These are phyloP conservation scores for Nomada flava DNA, from an alignment of 2,888 invertebrate species.

Conservation along the genomic window DNA sequence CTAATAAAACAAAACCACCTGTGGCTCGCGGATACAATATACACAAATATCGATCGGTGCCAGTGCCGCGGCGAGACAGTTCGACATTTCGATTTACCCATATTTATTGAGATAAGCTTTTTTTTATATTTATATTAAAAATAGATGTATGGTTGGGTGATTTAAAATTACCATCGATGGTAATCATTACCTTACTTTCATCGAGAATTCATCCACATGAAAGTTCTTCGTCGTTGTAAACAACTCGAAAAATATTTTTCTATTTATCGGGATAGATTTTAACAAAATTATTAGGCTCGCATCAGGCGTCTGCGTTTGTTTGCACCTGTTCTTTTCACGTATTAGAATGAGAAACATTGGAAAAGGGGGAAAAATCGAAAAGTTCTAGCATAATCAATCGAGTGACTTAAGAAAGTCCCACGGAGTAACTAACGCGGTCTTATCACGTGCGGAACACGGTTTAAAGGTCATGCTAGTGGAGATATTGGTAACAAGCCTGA, in stretches of 20 bases:
- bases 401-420: constrained; percentile 61
- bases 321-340: not conserved
- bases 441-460: constrained; percentile 75
- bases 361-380: not conserved
- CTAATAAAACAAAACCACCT: constrained; percentile 80
- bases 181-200: not conserved
- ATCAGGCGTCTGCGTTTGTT: not conserved
- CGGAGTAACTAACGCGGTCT: constrained; percentile 66
- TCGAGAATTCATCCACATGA: not conserved
- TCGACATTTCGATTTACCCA: constrained; percentile 5
- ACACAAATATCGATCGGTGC: constrained; percentile 52
- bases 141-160: not conserved
- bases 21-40: constrained; percentile 64
- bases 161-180: not conserved
- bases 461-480: constrained; percentile 80
- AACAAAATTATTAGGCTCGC: not conserved
- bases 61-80: not conserved
- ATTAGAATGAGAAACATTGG: too few species aligned
- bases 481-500: constrained; percentile 75
- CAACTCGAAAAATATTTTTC: not conserved
- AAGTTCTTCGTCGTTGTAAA: not conserved
- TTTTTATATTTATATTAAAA: not conserved
- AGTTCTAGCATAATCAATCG: constrained; percentile 35
- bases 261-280: not conserved
- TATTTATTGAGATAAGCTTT: not conserved